phyloP scores from a whole-genome alignment of 2,797 vertebrate species.

The Acrocephalus scirpaceus region DNA sequence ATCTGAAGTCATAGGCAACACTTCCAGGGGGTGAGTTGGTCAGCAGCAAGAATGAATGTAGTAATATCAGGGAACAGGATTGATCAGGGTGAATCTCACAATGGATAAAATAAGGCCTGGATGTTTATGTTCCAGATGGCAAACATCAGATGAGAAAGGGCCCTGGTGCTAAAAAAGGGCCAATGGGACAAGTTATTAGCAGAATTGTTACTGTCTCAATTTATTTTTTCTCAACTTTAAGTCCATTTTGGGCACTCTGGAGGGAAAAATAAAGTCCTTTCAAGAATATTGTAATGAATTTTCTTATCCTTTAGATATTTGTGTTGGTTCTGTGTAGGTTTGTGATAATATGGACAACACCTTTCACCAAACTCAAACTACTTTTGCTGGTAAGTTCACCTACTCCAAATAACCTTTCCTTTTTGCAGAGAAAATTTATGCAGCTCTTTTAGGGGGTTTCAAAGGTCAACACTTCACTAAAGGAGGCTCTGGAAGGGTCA shows the following conservation, averaged over 20 bases:
- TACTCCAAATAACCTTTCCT: background rate
- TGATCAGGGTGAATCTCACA: background rate
- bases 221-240: background rate
- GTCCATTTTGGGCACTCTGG: background rate
- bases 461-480: background rate
- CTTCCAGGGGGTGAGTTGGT: background rate
- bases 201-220: background rate
- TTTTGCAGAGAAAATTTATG: background rate
- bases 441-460: background rate
- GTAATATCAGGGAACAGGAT: background rate
- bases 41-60: fast-evolving
- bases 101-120: background rate
- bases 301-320: background rate
- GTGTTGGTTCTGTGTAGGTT: background rate
- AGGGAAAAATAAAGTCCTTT: background rate
- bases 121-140: background rate
- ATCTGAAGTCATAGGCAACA: background rate
- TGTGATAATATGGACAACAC: background rate
- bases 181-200: background rate
- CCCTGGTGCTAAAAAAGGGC: background rate
- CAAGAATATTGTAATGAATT: background rate
- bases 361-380: background rate
- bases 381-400: background rate
- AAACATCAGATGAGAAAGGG: background rate
- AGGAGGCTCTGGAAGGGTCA: background rate